These are phyloP conservation scores for Embiotoca jacksoni DNA, from an alignment of 2,113 vertebrate species.

Conservation along the genomic window DNA sequence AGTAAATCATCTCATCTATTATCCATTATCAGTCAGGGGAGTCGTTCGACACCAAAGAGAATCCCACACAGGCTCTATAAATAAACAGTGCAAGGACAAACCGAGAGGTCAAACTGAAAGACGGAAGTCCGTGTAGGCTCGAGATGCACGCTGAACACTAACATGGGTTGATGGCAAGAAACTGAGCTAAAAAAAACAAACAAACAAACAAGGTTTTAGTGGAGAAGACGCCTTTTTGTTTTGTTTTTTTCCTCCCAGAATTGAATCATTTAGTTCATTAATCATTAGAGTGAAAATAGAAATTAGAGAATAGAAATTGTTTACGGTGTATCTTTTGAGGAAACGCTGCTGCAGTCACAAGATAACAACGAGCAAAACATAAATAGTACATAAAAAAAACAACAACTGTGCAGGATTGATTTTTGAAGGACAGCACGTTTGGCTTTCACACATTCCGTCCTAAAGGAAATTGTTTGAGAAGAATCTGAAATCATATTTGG, in stretches of 20 bases:
- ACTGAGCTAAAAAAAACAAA: background rate
- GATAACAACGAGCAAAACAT: slow-evolving; percentile 7
- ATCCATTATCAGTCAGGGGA: background rate
- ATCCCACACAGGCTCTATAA: background rate
- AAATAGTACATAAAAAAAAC: slow-evolving; percentile 39
- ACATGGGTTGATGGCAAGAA: background rate
- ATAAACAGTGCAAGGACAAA: background rate
- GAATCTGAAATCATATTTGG: slow-evolving; percentile 3
- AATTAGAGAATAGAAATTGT: too few species aligned
- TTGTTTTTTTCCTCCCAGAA: background rate
- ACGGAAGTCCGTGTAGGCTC: background rate
- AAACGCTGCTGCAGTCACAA: slow-evolving; percentile 1
- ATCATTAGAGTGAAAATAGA: background rate
- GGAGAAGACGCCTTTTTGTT: background rate
- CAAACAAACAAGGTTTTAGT: background rate
- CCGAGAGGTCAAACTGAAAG: background rate
- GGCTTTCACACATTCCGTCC: slow-evolving; percentile 39
- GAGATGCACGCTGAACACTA: background rate
- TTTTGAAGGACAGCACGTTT: slow-evolving; percentile 24
- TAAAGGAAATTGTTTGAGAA: slow-evolving; percentile 22
- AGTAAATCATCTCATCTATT: background rate
- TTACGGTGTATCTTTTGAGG: background rate
- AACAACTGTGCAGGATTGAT: background rate
- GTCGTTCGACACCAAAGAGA: background rate
- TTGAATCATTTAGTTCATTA: background rate